phyloP scores from a whole-genome alignment of 1,140 invertebrate genomes.

The Heliconius melpomene region DNA sequence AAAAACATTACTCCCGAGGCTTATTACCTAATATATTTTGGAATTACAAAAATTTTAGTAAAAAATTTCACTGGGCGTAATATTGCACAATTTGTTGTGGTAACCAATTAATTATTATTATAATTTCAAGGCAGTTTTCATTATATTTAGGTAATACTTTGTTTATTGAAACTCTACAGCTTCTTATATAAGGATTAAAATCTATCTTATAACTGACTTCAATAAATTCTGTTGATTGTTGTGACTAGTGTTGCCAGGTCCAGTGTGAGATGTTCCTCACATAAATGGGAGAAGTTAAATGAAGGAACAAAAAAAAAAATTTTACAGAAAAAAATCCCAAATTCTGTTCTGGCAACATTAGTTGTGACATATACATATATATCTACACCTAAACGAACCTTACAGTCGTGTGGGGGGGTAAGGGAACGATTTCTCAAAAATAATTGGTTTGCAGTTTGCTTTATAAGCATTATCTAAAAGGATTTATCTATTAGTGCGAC shows the following conservation, averaged over 20 bases:
- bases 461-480: constrained; percentile 59
- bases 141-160: constrained; percentile 59
- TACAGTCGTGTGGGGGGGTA: constrained; percentile 61
- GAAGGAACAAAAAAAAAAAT: neutral
- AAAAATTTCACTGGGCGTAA: constrained; percentile 19
- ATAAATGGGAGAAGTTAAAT: neutral
- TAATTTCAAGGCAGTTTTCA: constrained; percentile 37
- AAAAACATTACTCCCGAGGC: neutral
- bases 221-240: constrained; percentile 50
- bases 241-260: constrained; percentile 13
- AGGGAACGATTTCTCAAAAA: constrained; percentile 68
- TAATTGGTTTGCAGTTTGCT: constrained; percentile 55
- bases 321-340: neutral
- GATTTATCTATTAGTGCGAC: constrained; percentile 31
- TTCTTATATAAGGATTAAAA: constrained; percentile 54
- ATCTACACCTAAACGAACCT: constrained; percentile 50
- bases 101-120: constrained; percentile 24
- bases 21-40: constrained; percentile 2
- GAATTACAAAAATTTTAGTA: constrained; percentile 9
- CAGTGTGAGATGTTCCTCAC: constrained; percentile 3
- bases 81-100: constrained; percentile 32
- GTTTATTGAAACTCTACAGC: constrained; percentile 48
- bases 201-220: constrained; percentile 57
- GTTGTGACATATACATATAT: constrained; percentile 21
- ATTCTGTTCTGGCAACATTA: constrained; percentile 14